A percentile compares a stretch with the other conserved stretches of the same genome.
These are phyloP conservation scores for Speoplatyrhinus poulsoni DNA, from an alignment of 2,113 vertebrate species.

Conservation along the genomic window DNA sequence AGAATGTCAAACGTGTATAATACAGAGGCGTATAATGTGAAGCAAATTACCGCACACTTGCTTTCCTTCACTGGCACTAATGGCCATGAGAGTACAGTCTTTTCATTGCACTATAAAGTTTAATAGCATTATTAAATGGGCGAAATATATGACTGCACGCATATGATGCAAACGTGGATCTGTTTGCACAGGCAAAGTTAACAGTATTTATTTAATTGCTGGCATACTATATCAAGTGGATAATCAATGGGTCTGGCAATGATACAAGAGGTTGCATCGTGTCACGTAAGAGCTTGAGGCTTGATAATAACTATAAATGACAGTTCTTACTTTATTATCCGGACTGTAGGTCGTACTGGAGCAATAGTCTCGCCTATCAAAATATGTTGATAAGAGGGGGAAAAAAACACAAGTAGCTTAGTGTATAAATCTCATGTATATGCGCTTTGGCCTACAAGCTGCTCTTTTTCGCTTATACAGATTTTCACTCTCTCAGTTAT, in stretches of 20 bases:
- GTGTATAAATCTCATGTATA: too few species aligned
- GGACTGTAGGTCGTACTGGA: too few species aligned
- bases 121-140: conserved; percentile 70
- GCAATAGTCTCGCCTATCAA: too few species aligned
- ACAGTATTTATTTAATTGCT: conserved; percentile 53
- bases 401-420: too few species aligned
- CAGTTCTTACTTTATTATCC: too few species aligned
- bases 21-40: conserved; percentile 51
- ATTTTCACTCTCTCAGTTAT: too few species aligned
- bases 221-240: conserved; percentile 11
- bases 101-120: conserved; percentile 70
- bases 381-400: too few species aligned
- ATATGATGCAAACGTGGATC: conserved; percentile 36
- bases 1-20: conserved; percentile 47
- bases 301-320: conserved; percentile 20
- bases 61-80: conserved; percentile 53
- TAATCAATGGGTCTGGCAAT: conserved; percentile 54
- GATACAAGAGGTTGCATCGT: conserved; percentile 40
- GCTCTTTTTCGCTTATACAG: too few species aligned
- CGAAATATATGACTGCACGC: conserved; percentile 42
- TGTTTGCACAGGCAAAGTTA: conserved; percentile 52
- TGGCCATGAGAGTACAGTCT: conserved; percentile 50
- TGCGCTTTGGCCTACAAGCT: too few species aligned
- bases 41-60: conserved; percentile 57
- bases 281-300: conserved; percentile 38